Base-by-base conservation (phyloP, 53 echinoderm and acorn worm species). In the Astropecten irregularis region DNA sequence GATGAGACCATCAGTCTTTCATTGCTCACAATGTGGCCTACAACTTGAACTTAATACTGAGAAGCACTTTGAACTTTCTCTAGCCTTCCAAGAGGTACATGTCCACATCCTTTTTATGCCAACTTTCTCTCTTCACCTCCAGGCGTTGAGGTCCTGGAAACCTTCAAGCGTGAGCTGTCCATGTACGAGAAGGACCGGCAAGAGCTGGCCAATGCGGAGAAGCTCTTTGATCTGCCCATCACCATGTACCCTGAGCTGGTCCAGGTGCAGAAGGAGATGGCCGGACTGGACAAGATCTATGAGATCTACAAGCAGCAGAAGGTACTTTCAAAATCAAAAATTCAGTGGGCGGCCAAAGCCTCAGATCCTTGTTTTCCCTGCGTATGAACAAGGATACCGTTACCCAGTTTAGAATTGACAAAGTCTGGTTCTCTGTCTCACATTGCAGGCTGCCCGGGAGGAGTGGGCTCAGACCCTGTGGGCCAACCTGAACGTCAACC, bases 391-490 rank as follows among this genome's bases (percentile, higher is more conserved):
- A n/a, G n/a, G n/a, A n/a, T n/a, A n/a, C n/a, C n/a, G n/a, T n/a
- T n/a, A n/a, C n/a, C n/a, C n/a, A n/a, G n/a, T n/a, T n/a, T n/a
- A n/a, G n/a, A n/a, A n/a, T n/a, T n/a, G n/a, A n/a, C n/a, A n/a
- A n/a, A n/a, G n/a, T n/a, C n/a, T n/a, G n/a, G n/a, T n/a, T n/a
- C n/a, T 42, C 11, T 60, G 10, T 79, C 59, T 13, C 9, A 44
- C 25, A 20, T 58, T 73, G 2, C 49, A 97, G 99, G 94, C 94
- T 67, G 99, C 99, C 18, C 90, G 94, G 34, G 99, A 99, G 65
- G 99, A 99, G 69, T 99, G 99, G 97, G 94, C 99, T 20, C 99
- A 99, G 90, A 99, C 99, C 2, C 90, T 99, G 28, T 99, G 99
- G 99, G 88, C 99, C 15, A 99, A 99, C 71, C 90, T 99, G 25